Base-by-base conservation (phyloP, 2,888 invertebrate species). In the Philhelius pedissequus region DNA sequence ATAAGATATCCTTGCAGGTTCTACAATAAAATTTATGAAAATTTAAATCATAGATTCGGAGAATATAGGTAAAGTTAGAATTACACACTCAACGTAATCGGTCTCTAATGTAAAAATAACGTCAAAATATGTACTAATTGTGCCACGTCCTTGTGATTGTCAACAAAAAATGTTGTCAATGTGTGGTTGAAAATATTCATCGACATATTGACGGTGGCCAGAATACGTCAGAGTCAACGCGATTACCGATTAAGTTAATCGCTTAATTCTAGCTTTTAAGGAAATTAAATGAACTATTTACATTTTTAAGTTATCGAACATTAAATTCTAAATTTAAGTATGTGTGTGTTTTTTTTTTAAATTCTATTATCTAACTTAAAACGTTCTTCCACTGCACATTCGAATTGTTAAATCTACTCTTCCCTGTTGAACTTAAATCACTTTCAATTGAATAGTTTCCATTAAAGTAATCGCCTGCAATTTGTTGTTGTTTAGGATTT, bases 351-450 rank as follows among this genome's bases (percentile, higher is more conserved):
- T 68, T n/a, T 43, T 71, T 35, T 66, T 8, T 48, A 11, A 27
- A 40, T 15, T 58, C 5, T 13, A 40, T 50, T 40, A 50, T 75
- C 74, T 83, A 83, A 64, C 83, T 83, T 30, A 83, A 64, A 54
- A 70, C 64, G 40, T 78, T 83, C 74, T 78, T 83, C 79, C 83
- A 83, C 74, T 83, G 79, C 74, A 70, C 83, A 43, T 83, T 74
- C 27, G 82, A 43, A 69, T 78, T 83, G 18, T 83, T 73, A 56
- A 83, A 54, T 69, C 52, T 69, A 56, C 54, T 83, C 9, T 78
- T 64, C 18, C 56, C 83, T 30, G 62, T 69, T 50, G 69, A 35
- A 52, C 38, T 82, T 50, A 78, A 71, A 58, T 74, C 74, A 40
- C 43, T 15, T 13, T 45, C 69, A 30, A 43, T 20, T 0, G 78